Conservation (phyloP, 2,797 vertebrate genomes). For the Anniella stebbinsi region DNA sequence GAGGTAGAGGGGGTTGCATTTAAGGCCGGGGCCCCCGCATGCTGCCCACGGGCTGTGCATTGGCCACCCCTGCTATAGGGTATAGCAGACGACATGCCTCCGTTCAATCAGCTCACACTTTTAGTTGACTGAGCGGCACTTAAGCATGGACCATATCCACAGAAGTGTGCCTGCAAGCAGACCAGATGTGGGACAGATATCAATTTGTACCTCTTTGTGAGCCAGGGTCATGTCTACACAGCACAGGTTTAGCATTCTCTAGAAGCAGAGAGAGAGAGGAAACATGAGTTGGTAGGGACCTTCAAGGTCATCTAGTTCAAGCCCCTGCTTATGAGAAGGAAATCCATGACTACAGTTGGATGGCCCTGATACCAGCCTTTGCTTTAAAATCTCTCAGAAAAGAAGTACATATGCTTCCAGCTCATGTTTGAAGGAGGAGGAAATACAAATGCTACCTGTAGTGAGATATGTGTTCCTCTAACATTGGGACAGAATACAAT, state of each 20-base stretch:
- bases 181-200: neutral
- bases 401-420: neutral
- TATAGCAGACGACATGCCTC: neutral
- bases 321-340: neutral
- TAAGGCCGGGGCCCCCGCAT: too few species aligned
- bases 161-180: neutral
- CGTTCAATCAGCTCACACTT: neutral
- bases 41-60: too few species aligned
- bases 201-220: neutral
- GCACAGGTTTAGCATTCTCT: neutral
- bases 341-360: neutral
- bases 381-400: neutral
- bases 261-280: neutral
- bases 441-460: too few species aligned
- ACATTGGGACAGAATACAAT: too few species aligned
- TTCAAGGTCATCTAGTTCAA: too few species aligned
- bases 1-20: too few species aligned
- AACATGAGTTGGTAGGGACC: too few species aligned
- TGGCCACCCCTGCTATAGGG: neutral
- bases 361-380: neutral
- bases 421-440: neutral
- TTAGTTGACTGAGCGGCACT: neutral
- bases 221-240: neutral
- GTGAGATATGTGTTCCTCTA: neutral
- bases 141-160: neutral